A percentile compares a stretch with the other conserved stretches of the same genome.
Evolutionary conservation across 2,797 vertebrate species (phyloP).

Genomic region (Rousettus madagascariensis): DNA sequence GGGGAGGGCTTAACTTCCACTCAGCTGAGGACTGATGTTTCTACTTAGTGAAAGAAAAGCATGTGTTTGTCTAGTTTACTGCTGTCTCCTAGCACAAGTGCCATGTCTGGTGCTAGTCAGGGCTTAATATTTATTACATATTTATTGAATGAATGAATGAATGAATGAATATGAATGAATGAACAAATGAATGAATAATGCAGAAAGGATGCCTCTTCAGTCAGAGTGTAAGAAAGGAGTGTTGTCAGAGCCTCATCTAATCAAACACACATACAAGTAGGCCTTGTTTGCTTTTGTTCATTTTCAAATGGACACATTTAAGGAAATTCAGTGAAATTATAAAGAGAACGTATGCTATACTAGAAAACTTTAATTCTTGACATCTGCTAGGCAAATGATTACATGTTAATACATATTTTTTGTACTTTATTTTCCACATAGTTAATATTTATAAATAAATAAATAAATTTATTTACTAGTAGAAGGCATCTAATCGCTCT

Average conservation of each 20-base stretch:
- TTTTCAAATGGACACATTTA: background rate
- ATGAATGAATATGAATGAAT: background rate
- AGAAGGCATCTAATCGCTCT: background rate
- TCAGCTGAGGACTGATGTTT: background rate
- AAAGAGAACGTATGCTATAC: background rate
- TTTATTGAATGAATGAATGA: background rate
- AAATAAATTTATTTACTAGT: background rate
- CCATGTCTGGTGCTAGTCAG: background rate
- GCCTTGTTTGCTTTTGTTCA: background rate
- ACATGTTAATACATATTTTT: background rate
- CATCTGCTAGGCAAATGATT: background rate
- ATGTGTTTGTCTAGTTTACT: background rate
- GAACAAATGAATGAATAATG: background rate
- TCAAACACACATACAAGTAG: background rate
- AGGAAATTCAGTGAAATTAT: background rate
- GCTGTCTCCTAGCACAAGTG: background rate
- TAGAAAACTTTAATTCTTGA: constrained; percentile 7
- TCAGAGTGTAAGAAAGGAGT: background rate
- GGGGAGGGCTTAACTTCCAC: background rate
- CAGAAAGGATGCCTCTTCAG: background rate
- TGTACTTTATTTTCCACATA: background rate
- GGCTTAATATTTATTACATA: background rate
- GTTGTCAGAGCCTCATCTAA: background rate
- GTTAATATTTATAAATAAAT: background rate
- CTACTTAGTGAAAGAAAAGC: background rate